phyloP scores from a whole-genome alignment of 2,888 invertebrate genomes.

The Cataglyphis albicans region DNA sequence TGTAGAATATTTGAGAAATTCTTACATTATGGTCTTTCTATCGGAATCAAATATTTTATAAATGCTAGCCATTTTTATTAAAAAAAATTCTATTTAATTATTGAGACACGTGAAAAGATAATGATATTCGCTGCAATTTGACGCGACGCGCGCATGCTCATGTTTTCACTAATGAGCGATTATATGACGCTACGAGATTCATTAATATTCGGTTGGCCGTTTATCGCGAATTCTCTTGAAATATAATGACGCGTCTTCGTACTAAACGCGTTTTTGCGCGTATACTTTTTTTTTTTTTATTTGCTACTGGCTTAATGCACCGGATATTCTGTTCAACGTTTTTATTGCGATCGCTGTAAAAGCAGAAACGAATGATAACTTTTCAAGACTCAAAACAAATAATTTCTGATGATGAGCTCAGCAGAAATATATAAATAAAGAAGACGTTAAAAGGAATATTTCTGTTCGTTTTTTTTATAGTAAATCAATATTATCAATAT shows the following conservation, averaged over 20 bases:
- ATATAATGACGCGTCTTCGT: not conserved
- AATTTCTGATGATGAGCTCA: not conserved
- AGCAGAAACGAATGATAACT: not conserved
- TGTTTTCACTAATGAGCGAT: constrained; percentile 27
- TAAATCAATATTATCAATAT: not conserved
- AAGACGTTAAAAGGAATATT: not conserved
- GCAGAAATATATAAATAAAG: not conserved
- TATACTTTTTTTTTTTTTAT: not conserved
- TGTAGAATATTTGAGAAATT: not conserved
- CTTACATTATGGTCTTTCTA: not conserved
- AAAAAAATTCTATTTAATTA: not conserved
- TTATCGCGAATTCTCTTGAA: not conserved
- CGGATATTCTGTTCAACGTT: constrained; percentile 65
- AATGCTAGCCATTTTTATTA: not conserved
- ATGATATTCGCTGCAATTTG: constrained; percentile 1
- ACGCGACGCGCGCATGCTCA: not conserved
- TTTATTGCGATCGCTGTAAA: constrained; percentile 25
- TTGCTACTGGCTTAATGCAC: constrained; percentile 58
- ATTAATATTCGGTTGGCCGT: constrained; percentile 24
- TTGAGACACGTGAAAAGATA: too few species aligned
- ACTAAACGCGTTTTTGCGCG: not conserved
- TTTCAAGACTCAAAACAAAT: not conserved
- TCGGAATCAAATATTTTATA: not conserved
- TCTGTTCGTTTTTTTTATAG: not conserved
- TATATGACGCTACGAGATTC: not conserved